Conservation (phyloP, 2,888 invertebrate species). For the Gymnoscelis rufifasciata region DNA sequence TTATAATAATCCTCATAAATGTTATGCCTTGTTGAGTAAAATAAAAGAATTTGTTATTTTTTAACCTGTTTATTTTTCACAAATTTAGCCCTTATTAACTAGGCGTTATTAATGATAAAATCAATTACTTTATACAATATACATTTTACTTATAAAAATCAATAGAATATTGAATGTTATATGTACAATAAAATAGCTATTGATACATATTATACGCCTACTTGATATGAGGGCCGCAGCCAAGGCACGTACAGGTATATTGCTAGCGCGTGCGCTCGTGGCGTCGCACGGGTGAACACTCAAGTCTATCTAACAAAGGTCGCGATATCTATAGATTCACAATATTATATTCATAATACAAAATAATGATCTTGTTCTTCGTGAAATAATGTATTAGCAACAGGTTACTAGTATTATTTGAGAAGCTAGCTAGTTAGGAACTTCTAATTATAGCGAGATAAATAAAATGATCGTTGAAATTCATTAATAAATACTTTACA, state of each 20-base stretch:
- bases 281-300: slow-evolving; percentile 10
- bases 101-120: slow-evolving; percentile 78
- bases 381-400: slow-evolving; percentile 46
- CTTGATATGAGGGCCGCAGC: slow-evolving; percentile 74
- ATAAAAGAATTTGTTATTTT: slow-evolving; percentile 65
- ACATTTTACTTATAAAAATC: slow-evolving; percentile 75
- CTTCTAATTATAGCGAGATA: slow-evolving; percentile 73
- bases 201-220: slow-evolving; percentile 72
- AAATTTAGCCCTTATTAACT: slow-evolving; percentile 76
- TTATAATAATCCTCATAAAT: not conserved
- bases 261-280: slow-evolving; percentile 31
- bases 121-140: slow-evolving; percentile 79
- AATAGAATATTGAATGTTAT: slow-evolving; percentile 78
- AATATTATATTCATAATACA: slow-evolving; percentile 46
- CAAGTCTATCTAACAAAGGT: slow-evolving; percentile 41
- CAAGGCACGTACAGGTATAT: slow-evolving; percentile 69
- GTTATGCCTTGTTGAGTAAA: slow-evolving; percentile 29
- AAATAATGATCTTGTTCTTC: slow-evolving; percentile 47
- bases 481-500: slow-evolving; percentile 74
- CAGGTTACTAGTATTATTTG: slow-evolving; percentile 55
- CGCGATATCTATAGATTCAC: slow-evolving; percentile 49
- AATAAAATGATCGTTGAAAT: slow-evolving; percentile 65
- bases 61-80: slow-evolving; percentile 76
- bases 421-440: slow-evolving; percentile 77
- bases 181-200: slow-evolving; percentile 75